Percentiles rank a stretch among this genome's conserved stretches.
phyloP scores from a whole-genome alignment of 2,888 invertebrate species.

The Drosophila diplacantha region DNA sequence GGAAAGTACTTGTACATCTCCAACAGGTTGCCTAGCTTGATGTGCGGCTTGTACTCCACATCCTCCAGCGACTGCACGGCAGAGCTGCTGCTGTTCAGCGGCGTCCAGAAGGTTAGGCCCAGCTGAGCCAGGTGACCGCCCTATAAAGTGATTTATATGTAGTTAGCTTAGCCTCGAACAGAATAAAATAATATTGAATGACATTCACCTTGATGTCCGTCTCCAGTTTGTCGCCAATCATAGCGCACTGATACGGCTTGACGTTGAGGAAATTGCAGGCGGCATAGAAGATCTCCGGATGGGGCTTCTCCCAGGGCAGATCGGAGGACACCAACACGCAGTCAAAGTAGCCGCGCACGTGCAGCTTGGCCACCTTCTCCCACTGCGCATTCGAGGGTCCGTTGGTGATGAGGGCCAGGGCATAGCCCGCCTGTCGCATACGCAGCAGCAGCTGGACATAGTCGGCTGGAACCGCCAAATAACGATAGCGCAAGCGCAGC shows the following conservation, averaged over 20 bases:
- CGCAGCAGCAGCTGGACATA: constrained; percentile 84
- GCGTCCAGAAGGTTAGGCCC: constrained; percentile 90
- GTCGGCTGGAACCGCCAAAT: constrained; percentile 84
- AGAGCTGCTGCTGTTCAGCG: constrained; percentile 77
- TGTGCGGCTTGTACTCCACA: constrained; percentile 71
- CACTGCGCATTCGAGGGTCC: constrained; percentile 92
- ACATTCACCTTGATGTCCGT: constrained; percentile 86
- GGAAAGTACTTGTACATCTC: constrained; percentile 75
- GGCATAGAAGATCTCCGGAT: constrained; percentile 88
- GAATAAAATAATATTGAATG: too few species aligned
- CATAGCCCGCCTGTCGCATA: constrained; percentile 84
- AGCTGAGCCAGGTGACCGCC: constrained; percentile 88
- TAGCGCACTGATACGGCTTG: constrained; percentile 86
- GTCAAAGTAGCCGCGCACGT: constrained; percentile 86
- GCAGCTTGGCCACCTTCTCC: constrained; percentile 89
- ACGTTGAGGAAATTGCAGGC: constrained; percentile 88
- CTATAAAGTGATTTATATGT: constrained; percentile 64
- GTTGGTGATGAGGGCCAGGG: constrained; percentile 90
- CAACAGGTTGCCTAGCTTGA: constrained; percentile 71
- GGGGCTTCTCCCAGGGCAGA: constrained; percentile 91
- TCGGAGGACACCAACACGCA: constrained; percentile 89
- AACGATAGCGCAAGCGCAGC: constrained; percentile 88
- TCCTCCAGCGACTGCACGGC: constrained; percentile 61
- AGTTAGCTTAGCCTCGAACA: background rate
- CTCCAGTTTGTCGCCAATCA: constrained; percentile 93